Base-by-base conservation (phyloP, 30 jellyfish, hydroid and myxozoan species). In the Turritopsis dohrnii region DNA sequence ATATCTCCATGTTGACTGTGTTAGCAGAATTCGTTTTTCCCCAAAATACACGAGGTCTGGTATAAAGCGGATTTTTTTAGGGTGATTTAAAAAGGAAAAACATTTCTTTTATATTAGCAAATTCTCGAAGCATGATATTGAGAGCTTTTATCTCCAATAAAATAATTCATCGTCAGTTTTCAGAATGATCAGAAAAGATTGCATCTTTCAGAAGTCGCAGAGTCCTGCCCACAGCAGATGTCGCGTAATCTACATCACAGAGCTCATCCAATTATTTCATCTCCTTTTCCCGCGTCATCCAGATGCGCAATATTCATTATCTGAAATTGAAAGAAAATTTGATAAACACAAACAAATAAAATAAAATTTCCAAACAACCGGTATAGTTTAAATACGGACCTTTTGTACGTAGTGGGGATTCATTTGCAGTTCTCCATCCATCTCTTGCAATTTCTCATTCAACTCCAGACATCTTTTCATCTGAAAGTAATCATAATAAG, bases 261-360 rank as follows among this genome's bases (percentile, higher is more conserved):
- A n/a, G 17, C 28, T 69, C 17, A 75, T 1, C 83, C 83, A 25
- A 92, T 83, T 28, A 93, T 71, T 72, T 93, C 98, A 75, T 93
- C 98, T 21, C 87, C 95, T 66, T 86, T 88, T 8, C 96, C 95
- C 5, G 98, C 93, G 17, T 93, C 98, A 81, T 93, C 98, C 79
- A 93, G 74, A 54, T 93, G 98, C 41, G 93, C 96, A 31, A 93
- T 74, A 18, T 94, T 89, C 79, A 93, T 84, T 26, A 87, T 88
- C 97, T 91, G 79, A 7, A 79, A 74, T 29, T 26, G 0, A 24
- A 74, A 79, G 29, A 30, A 79, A 8, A 28, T 79, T 23, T 8
- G 26, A 41, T 13, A 8, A 22, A 25, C 79, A 25, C 52, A 25
- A 21, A 20, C 13, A 86, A 71, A 80, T 30, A 16, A 79, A 72